These are phyloP conservation scores for Pachypeltis micranthus DNA, from an alignment of 1,140 invertebrate genomes.

Conservation along the genomic window DNA sequence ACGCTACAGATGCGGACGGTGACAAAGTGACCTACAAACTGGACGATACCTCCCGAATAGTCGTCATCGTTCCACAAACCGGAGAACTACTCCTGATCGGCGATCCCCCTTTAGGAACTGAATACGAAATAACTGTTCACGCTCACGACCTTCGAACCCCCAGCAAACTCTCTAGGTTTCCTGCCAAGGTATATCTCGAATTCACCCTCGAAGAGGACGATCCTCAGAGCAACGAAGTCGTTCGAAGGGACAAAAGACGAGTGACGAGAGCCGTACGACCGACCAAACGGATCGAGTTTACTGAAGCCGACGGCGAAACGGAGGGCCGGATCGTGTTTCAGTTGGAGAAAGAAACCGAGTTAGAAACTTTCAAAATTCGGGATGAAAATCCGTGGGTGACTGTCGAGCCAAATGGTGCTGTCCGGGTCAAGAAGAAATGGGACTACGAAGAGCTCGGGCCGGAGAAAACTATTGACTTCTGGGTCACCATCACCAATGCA, in stretches of 20 bases:
- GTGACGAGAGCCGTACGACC: slow-evolving; percentile 78
- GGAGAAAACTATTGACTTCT: slow-evolving; percentile 91
- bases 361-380: slow-evolving; percentile 84
- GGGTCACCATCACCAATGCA: slow-evolving; percentile 85
- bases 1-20: slow-evolving; percentile 72
- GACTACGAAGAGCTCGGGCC: slow-evolving; percentile 91
- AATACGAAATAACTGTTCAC: slow-evolving; percentile 56
- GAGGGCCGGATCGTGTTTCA: slow-evolving; percentile 81
- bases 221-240: slow-evolving; percentile 35
- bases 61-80: slow-evolving; percentile 82
- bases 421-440: slow-evolving; percentile 90
- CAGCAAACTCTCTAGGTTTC: slow-evolving; percentile 45
- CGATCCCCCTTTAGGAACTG: slow-evolving; percentile 53
- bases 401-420: slow-evolving; percentile 79
- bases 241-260: slow-evolving; percentile 60
- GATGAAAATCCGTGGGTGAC: slow-evolving; percentile 90
- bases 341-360: slow-evolving; percentile 79
- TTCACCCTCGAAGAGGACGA: slow-evolving; percentile 49
- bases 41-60: slow-evolving; percentile 58
- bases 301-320: slow-evolving; percentile 76
- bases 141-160: slow-evolving; percentile 70
- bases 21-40: slow-evolving; percentile 75
- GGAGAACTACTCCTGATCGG: slow-evolving; percentile 72
- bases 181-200: slow-evolving; percentile 61
- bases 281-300: slow-evolving; percentile 83